These are phyloP conservation scores for Ochotona princeps DNA, from an alignment of 2,113 vertebrate genomes.

Conservation along the genomic window DNA sequence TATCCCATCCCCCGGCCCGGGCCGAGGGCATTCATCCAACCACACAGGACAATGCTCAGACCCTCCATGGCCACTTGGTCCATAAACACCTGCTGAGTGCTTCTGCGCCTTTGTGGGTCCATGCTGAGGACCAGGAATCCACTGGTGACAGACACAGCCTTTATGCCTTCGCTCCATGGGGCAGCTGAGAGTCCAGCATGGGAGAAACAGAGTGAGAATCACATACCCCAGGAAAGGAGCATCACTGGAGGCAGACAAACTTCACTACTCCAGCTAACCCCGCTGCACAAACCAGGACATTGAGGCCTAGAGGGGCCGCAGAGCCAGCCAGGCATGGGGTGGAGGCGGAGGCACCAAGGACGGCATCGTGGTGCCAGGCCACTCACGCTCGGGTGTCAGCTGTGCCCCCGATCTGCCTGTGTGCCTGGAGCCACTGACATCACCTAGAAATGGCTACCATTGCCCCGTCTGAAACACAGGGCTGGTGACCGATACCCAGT, in stretches of 20 bases:
- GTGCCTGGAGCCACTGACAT: not conserved
- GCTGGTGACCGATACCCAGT: not conserved
- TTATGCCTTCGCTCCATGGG: not conserved
- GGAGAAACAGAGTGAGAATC: not conserved
- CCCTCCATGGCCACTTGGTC: not conserved
- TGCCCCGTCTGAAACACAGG: not conserved
- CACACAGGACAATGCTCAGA: not conserved
- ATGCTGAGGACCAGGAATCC: not conserved
- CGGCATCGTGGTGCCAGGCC: not conserved
- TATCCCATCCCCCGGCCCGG: no score
- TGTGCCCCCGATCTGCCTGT: not conserved
- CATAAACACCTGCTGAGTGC: not conserved
- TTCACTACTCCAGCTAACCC: not conserved
- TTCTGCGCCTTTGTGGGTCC: not conserved
- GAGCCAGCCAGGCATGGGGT: not conserved
- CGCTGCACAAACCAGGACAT: constrained; percentile 33
- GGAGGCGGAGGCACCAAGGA: not conserved
- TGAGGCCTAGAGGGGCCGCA: not conserved
- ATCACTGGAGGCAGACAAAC: not conserved
- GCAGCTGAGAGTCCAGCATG: not conserved
- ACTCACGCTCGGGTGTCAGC: not conserved
- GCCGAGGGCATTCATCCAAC: no score
- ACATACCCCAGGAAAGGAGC: not conserved
- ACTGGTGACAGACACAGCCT: not conserved
- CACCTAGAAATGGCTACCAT: not conserved